phyloP scores from a whole-genome alignment of 2,797 vertebrate species.

The Chelon labrosus region DNA sequence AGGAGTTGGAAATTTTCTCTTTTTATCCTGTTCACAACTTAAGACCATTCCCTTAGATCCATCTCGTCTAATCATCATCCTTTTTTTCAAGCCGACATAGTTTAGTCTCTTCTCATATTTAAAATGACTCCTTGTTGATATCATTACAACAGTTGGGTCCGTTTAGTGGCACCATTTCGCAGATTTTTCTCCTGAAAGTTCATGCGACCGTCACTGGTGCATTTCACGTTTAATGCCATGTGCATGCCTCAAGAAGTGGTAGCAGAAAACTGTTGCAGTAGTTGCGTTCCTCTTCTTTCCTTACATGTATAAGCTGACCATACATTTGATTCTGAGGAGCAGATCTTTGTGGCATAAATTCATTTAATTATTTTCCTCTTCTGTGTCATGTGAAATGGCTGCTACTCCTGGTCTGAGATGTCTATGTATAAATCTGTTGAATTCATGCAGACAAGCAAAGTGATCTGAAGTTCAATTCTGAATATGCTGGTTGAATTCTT shows the following conservation, averaged over 20 bases:
- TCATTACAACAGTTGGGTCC: neutral
- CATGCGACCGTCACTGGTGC: neutral
- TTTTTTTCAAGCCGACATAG: neutral
- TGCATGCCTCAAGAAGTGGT: neutral
- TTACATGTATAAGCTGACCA: neutral
- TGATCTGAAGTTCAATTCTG: neutral
- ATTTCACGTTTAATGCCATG: neutral
- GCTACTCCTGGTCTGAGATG: neutral
- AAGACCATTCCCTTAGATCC: conserved; percentile 1
- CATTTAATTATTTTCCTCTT: conserved; percentile 2
- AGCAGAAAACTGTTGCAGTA: neutral
- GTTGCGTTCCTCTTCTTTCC: conserved; percentile 22
- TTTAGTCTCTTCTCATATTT: conserved; percentile 5
- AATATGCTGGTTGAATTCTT: neutral
- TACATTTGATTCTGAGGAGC: neutral
- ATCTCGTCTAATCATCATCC: neutral
- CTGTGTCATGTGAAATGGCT: neutral
- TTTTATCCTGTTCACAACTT: neutral
- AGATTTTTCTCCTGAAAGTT: neutral
- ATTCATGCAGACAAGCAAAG: neutral
- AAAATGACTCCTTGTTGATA: neutral
- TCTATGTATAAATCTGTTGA: neutral
- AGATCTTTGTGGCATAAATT: neutral
- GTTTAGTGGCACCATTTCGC: neutral
- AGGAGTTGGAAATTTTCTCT: neutral